phyloP scores from a whole-genome alignment of 2,797 vertebrate species.

The Schizopygopsis pylzovi region DNA sequence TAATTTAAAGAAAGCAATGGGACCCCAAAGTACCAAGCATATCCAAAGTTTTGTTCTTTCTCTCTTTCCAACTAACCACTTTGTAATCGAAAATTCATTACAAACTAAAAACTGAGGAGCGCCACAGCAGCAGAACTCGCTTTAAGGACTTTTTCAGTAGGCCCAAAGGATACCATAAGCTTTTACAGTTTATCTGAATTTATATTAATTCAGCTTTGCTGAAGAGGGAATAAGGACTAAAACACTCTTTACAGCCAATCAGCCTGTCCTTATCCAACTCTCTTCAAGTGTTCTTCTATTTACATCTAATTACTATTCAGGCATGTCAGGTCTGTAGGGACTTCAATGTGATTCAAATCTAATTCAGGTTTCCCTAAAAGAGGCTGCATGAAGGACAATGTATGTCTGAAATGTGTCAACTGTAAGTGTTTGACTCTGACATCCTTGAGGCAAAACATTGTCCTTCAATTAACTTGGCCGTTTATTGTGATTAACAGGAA shows the following conservation, averaged over 20 bases:
- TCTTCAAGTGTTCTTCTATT: slow-evolving; percentile 38
- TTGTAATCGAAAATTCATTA: slow-evolving; percentile 18
- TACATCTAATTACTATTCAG: slow-evolving; percentile 53
- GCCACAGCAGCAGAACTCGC: background rate
- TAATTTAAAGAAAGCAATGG: background rate
- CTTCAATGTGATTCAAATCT: slow-evolving; percentile 11
- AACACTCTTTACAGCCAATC: slow-evolving; percentile 38
- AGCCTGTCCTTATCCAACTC: slow-evolving; percentile 29
- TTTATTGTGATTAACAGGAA: too few relatives aligned
- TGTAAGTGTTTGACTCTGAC: background rate
- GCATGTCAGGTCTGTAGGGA: slow-evolving; percentile 38
- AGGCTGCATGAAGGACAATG: slow-evolving; percentile 27
- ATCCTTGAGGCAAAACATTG: background rate
- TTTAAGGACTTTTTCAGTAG: slow-evolving; percentile 32
- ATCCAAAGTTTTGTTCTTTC: slow-evolving; percentile 2
- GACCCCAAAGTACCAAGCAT: background rate
- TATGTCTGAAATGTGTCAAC: slow-evolving; percentile 2
- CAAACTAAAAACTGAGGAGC: background rate
- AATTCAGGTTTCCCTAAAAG: slow-evolving; percentile 32
- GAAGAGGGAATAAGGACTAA: slow-evolving; percentile 44
- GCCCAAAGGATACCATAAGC: slow-evolving; percentile 32
- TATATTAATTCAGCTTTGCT: slow-evolving; percentile 37
- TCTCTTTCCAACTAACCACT: slow-evolving; percentile 21
- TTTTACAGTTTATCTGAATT: slow-evolving; percentile 32
- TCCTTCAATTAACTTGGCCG: background rate